Base-by-base conservation (phyloP, 1,140 invertebrate genomes). In the Drosophila lowei region DNA sequence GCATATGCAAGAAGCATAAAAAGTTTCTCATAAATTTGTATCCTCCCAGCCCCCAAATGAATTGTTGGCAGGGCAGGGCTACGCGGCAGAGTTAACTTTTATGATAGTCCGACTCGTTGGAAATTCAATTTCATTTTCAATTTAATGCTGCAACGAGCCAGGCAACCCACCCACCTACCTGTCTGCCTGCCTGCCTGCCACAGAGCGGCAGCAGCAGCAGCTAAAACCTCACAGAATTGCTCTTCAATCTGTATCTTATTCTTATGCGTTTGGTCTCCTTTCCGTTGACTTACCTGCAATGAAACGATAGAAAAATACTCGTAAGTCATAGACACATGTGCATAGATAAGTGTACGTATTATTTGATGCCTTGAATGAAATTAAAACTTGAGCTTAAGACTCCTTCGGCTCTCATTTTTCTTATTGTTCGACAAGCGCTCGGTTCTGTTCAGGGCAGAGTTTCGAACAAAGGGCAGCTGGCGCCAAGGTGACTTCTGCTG, bases 121-220 rank as follows among this genome's bases (percentile, higher is more conserved):
- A 88, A 86, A 86, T 88, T 86, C 81, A 86, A 86, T 86, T 85
- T 86, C 74, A 88, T 78, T 86, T 88, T 86, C 78, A 86, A 81
- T 86, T 85, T 86, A 77, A 86, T 88, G 81, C 83, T 88, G 81
- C 83, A 86, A 65, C 63, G 77, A 59, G 59, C 79, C 63, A 83
- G 68, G 44, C 48, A 68, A 8, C 28, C 28, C 2, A 47, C 8
- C 46, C n/a, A 28, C 25, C 49, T 15, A 15, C n/a, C 49, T 50
- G 11, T 8, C 28, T 30, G 28, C 28, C 28, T n/a, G n/a, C 25
- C 49, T 15, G 8, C n/a, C 49, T 30, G 30, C 30, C 30, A 30
- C 30, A 52, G 15, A 56, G 54, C 8, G 30, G 41, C 25, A 56
- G 21, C 8, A 25, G 54, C 34, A 4, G 63, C 65, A 73, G 2